Percentiles rank a stretch among this genome's conserved stretches.
Conservation (phyloP, 2,113 vertebrate species). For the Tupaia tana region DNA sequence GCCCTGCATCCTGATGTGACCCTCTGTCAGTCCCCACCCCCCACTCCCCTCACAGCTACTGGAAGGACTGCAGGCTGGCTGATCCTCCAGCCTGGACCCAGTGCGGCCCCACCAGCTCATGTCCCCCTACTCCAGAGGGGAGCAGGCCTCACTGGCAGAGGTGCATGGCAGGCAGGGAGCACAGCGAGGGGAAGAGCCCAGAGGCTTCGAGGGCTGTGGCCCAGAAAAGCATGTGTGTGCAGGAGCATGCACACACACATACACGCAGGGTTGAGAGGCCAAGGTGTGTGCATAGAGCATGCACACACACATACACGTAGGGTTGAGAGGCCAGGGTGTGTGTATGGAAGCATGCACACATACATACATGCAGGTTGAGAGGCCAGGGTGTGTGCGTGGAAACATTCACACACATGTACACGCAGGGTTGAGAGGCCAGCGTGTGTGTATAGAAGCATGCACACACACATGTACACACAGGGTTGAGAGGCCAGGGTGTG, state of each 20-base stretch:
- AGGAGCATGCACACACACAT: neutral
- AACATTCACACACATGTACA: neutral
- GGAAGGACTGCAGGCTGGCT: neutral
- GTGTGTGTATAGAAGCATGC: neutral
- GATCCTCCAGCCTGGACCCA: neutral
- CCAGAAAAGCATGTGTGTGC: neutral
- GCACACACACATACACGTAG: neutral
- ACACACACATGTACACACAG: neutral
- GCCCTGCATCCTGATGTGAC: neutral
- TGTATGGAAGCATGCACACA: neutral
- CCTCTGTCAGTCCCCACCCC: neutral
- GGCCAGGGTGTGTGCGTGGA: neutral
- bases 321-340: neutral
- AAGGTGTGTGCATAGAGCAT: too few species aligned
- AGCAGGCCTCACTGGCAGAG: neutral
- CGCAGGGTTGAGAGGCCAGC: neutral
- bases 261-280: neutral
- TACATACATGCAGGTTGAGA: neutral
- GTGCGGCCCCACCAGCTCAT: neutral
- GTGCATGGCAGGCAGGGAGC: neutral
- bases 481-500: neutral
- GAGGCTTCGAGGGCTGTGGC: neutral
- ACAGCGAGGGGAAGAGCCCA: neutral
- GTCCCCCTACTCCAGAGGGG: neutral
- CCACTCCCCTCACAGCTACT: neutral